Evolutionary conservation across 2,113 vertebrate genomes (phyloP).

Genomic region (Hoplias malabaricus): DNA sequence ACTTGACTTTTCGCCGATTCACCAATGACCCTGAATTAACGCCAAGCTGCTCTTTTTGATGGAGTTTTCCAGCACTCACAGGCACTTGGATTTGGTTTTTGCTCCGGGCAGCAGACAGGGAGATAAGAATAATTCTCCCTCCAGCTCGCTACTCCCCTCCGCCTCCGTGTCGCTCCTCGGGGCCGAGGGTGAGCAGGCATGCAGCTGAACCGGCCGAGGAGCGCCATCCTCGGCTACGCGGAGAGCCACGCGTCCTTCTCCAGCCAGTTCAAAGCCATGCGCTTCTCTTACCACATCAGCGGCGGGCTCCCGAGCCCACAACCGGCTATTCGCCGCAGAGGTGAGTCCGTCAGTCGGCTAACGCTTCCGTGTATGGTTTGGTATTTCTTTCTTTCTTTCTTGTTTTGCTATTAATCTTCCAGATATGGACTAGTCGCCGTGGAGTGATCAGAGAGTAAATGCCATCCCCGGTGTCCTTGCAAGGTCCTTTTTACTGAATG

Average conservation of each 20-base stretch:
- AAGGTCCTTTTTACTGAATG: background rate
- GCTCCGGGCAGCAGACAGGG: constrained; percentile 34
- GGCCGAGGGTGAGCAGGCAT: constrained; percentile 57
- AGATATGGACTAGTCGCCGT: background rate
- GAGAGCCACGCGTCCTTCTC: constrained; percentile 63
- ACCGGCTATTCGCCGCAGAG: constrained; percentile 61
- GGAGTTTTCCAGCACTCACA: constrained; percentile 52
- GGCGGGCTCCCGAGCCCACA: constrained; percentile 49
- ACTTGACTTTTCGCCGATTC: constrained; percentile 6
- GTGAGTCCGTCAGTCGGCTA: constrained; percentile 52
- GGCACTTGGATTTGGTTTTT: constrained; percentile 42
- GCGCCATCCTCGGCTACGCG: constrained; percentile 57
- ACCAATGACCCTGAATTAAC: background rate
- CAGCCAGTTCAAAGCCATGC: constrained; percentile 71
- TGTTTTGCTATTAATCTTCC: background rate
- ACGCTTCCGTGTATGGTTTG: background rate
- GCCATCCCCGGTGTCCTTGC: constrained; percentile 3
- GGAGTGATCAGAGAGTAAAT: background rate
- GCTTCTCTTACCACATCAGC: constrained; percentile 74
- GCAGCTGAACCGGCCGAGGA: constrained; percentile 68
- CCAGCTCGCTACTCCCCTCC: constrained; percentile 22
- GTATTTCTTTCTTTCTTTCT: no score
- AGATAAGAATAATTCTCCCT: background rate
- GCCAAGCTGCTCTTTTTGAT: constrained; percentile 59
- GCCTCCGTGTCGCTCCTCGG: background rate